phyloP scores from a whole-genome alignment of 2,888 invertebrate genomes.

The Drosophila picticornis region DNA sequence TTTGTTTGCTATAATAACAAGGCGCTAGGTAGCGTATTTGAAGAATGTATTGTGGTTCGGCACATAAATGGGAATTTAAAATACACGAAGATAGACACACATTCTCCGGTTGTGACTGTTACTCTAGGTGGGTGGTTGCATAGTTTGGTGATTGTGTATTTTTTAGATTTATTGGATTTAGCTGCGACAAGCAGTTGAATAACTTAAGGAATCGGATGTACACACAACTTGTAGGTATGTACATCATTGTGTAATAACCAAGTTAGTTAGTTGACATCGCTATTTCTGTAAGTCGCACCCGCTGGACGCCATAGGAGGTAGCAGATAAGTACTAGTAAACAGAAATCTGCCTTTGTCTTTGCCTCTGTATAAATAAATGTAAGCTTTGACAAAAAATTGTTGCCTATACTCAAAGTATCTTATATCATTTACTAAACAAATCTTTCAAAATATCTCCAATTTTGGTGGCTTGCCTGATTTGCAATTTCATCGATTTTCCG shows the following conservation, averaged over 20 bases:
- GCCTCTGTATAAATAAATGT: neutral
- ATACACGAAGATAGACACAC: constrained; percentile 28
- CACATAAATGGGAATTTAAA: constrained; percentile 68
- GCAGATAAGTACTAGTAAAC: neutral
- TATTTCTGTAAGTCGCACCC: neutral
- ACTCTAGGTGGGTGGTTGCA: constrained; percentile 22
- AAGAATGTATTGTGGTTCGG: constrained; percentile 70
- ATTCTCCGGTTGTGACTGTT: neutral
- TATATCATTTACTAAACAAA: neutral
- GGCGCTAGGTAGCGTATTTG: constrained; percentile 71
- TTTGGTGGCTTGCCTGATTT: neutral
- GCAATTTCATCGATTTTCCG: neutral
- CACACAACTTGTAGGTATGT: neutral
- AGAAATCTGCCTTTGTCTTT: neutral
- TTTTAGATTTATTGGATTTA: constrained; percentile 47
- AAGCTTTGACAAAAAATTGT: neutral
- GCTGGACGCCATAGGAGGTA: neutral
- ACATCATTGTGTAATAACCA: too few relatives aligned
- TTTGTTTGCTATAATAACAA: constrained; percentile 79
- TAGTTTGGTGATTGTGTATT: constrained; percentile 41
- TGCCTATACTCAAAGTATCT: neutral
- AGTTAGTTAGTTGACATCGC: neutral
- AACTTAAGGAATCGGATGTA: neutral
- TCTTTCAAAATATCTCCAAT: neutral
- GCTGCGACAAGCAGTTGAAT: neutral